Evolutionary conservation across 2,888 invertebrate species (phyloP).

Genomic region (Brachyptera putata): DNA sequence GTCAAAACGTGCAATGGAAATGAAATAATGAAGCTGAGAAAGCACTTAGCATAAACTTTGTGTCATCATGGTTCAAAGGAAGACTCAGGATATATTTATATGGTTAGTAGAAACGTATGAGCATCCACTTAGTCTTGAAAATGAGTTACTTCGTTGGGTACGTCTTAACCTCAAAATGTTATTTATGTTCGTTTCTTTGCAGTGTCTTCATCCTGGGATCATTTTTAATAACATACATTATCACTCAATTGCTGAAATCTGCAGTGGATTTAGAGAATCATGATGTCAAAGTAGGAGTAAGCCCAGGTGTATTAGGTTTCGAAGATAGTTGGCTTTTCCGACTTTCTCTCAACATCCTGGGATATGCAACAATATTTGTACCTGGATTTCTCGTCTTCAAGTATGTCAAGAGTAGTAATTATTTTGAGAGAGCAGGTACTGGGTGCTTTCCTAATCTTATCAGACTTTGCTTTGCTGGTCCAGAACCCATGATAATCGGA

Average conservation of each 20-base stretch:
- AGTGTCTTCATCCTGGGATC: constrained; percentile 48
- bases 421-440: constrained; percentile 61
- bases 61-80: constrained; percentile 1
- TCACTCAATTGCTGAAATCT: constrained; percentile 46
- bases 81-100: neutral
- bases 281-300: neutral
- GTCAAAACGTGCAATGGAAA: too few relatives aligned
- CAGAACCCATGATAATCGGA: constrained; percentile 34
- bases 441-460: constrained; percentile 47
- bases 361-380: constrained; percentile 82
- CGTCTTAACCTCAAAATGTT: too few relatives aligned
- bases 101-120: neutral
- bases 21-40: neutral
- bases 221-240: constrained; percentile 46
- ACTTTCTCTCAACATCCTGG: constrained; percentile 73
- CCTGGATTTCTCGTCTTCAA: constrained; percentile 80
- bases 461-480: constrained; percentile 52
- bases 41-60: neutral
- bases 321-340: constrained; percentile 72
- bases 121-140: too few relatives aligned
- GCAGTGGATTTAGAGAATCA: constrained; percentile 37
- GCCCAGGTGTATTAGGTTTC: constrained; percentile 41
- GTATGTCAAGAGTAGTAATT: constrained; percentile 72
- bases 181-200: too few relatives aligned
- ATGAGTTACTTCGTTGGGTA: too few relatives aligned